A percentile compares a stretch with the other conserved stretches of the same genome.
These are phyloP conservation scores for Seira sanloemensis DNA, from an alignment of 2,888 invertebrate species.

Conservation along the genomic window DNA sequence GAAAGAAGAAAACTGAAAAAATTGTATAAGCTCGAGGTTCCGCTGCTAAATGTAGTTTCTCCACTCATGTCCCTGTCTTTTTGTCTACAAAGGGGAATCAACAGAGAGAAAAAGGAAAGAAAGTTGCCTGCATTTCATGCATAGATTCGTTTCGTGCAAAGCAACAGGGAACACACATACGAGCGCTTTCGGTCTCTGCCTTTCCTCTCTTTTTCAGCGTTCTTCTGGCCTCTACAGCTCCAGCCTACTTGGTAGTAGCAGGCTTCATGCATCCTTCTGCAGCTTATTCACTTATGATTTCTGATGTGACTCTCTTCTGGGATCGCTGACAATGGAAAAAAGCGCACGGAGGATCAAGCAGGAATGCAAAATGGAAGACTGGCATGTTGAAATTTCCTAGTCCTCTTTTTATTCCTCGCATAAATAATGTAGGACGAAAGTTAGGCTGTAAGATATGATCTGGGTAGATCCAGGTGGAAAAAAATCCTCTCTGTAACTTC, in stretches of 20 bases:
- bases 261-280: neutral
- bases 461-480: too few species aligned
- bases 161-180: neutral
- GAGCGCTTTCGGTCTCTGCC: neutral
- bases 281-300: neutral
- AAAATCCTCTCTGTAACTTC: too few species aligned
- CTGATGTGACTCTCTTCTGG: conserved; percentile 24
- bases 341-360: conserved; percentile 1
- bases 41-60: neutral
- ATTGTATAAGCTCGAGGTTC: neutral
- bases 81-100: conserved; percentile 10
- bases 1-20: neutral
- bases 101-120: conserved; percentile 8
- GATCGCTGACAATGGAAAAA: conserved; percentile 26
- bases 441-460: neutral
- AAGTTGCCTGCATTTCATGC: neutral
- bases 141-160: neutral
- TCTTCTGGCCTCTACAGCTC: neutral
- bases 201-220: too few species aligned
- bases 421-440: neutral
- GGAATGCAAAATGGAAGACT: neutral
- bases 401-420: neutral
- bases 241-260: neutral
- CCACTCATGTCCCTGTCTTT: neutral
- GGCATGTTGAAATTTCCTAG: neutral